Conservation (phyloP, 1,140 invertebrate genomes). For the Megalopta genalis region DNA sequence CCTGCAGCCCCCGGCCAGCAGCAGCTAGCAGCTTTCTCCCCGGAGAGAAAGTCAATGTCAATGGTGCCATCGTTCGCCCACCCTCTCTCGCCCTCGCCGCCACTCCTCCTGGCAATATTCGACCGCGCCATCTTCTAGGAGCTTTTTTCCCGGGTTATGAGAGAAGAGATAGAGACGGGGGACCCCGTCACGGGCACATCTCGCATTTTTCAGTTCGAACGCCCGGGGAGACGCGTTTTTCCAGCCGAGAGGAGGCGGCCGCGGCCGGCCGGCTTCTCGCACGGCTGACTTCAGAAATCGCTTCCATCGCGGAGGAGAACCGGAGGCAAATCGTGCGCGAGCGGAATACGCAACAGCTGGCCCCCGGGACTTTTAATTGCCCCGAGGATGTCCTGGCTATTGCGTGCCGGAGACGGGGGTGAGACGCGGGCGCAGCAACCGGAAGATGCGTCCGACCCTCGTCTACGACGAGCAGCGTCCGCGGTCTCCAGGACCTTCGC, state of each 20-base stretch:
- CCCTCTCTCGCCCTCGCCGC: not conserved
- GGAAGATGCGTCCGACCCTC: not conserved
- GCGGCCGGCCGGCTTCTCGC: not conserved
- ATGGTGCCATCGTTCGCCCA: slow-evolving; percentile 12
- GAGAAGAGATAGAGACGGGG: slow-evolving; percentile 15
- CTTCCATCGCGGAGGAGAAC: slow-evolving; percentile 2
- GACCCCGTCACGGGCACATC: slow-evolving; percentile 39
- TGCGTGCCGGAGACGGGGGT: not conserved
- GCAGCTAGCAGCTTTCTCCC: not conserved
- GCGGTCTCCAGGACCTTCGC: too few species aligned
- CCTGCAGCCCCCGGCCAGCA: not conserved
- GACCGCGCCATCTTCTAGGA: slow-evolving; percentile 6
- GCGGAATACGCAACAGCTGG: slow-evolving; percentile 27
- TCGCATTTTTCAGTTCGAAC: slow-evolving; percentile 45
- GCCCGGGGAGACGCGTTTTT: slow-evolving; percentile 39
- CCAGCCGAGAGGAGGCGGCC: slow-evolving; percentile 24
- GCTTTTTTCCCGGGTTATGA: slow-evolving; percentile 36
- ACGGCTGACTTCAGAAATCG: slow-evolving; percentile 45
- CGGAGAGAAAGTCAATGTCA: slow-evolving; percentile 55
- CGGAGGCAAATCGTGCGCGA: not conserved
- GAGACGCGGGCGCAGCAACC: not conserved
- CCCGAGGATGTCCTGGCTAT: not conserved
- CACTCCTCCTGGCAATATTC: not conserved
- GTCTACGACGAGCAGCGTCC: too few species aligned
- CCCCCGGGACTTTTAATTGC: slow-evolving; percentile 1